Base-by-base conservation (phyloP, 2,113 vertebrate species). In the Ochotona princeps region DNA sequence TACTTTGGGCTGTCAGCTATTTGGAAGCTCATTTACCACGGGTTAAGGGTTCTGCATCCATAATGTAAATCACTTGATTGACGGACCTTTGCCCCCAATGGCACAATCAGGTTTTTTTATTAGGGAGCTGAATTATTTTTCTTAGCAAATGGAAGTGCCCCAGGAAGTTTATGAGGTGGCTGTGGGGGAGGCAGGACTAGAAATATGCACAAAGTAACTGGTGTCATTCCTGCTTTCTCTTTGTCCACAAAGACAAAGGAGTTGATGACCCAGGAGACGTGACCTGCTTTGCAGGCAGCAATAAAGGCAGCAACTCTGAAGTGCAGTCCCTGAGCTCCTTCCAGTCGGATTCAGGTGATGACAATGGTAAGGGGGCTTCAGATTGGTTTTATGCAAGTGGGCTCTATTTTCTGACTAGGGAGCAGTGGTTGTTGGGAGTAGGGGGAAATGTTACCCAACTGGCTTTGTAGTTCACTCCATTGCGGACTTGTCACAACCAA, bases 271-370 rank as follows among this genome's bases (percentile, higher is more conserved):
- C 98, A 5, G 99, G 99, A 93, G 99, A 99, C 92, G 98, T 99
- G 78, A 99, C 99, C 13, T 99, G 99, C 98, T 99, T 99, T 97
- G 98, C 99, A 60, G 99, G 98, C 91, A 99, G 99, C 94, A 99
- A 99, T 98, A 99, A 99, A 98, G 99, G 99, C 96, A 99, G 99
- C 96, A 99, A 99, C 97, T 99, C 99, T 0, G 99, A 99, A 98
- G 99, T 99, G 84, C 99, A 99, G 79, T 99, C 99, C 4, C 98
- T 99, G 96, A 99, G 98, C 97, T 99, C 99, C 92, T 99, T 99
- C 97, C 99, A 99, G 96, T 99, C 99, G 0, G 99, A 99, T 94
- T 99, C 99, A 0, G 99, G 99, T 2, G 99, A 99, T 35, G 99
- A 99, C 97, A 99, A 99, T 57, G 99, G 99, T 99, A 98, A 99